Conservation (phyloP, 1,140 invertebrate genomes). For the Cecropterus lyciades region DNA sequence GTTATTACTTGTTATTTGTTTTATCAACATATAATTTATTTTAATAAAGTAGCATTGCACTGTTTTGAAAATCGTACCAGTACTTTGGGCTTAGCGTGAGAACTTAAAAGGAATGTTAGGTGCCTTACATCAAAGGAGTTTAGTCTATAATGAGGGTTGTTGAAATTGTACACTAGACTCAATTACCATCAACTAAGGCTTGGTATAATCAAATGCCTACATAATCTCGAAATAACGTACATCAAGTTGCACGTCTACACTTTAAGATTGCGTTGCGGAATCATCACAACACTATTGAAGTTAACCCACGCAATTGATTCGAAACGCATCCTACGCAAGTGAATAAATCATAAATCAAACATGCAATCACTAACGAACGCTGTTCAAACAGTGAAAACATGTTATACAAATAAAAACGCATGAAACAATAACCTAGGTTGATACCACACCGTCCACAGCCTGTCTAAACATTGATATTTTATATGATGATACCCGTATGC, state of each 20-base stretch:
- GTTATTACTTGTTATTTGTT: no score
- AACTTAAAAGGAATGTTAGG: not conserved
- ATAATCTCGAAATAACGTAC: slow-evolving; percentile 7
- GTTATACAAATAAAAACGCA: slow-evolving; percentile 69
- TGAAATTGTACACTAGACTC: slow-evolving; percentile 9
- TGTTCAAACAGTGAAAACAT: slow-evolving; percentile 67
- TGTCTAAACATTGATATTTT: no score
- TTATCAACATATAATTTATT: no score
- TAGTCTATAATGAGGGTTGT: slow-evolving; percentile 8
- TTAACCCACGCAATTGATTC: slow-evolving; percentile 60
- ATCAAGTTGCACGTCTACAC: slow-evolving; percentile 40
- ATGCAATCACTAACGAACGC: slow-evolving; percentile 74
- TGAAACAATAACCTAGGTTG: slow-evolving; percentile 55
- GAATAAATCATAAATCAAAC: slow-evolving; percentile 75
- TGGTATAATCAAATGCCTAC: slow-evolving; percentile 18
- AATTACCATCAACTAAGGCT: slow-evolving; percentile 11
- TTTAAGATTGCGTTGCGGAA: slow-evolving; percentile 51
- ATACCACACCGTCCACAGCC: slow-evolving; percentile 9
- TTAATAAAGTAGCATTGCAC: no score
- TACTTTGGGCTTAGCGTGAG: not conserved
- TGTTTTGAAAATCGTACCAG: no score
- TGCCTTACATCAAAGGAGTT: not conserved
- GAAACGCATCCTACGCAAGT: slow-evolving; percentile 56
- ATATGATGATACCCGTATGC: no score
- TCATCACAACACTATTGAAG: slow-evolving; percentile 50